Conservation (phyloP, 2,797 vertebrate genomes). For the Acanthurus tractus region DNA sequence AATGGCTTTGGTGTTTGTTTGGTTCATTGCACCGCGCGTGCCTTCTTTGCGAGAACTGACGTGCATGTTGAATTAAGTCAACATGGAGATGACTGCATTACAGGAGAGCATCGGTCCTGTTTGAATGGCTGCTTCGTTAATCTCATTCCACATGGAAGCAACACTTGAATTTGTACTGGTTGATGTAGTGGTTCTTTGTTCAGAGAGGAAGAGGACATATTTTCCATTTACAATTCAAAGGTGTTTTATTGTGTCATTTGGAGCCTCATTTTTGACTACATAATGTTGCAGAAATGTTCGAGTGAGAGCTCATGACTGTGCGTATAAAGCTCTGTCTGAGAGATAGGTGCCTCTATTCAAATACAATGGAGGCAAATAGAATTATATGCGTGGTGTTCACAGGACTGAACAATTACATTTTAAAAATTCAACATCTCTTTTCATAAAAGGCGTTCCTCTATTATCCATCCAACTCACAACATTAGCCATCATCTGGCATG, state of each 20-base stretch:
- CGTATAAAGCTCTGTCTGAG: no score
- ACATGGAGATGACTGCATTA: constrained; percentile 51
- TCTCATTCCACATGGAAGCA: constrained; percentile 51
- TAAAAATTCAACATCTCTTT: no score
- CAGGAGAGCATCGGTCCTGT: constrained; percentile 35
- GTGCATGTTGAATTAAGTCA: constrained; percentile 76
- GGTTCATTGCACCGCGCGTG: constrained; percentile 65
- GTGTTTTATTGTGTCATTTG: background rate
- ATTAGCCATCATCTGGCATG: no score
- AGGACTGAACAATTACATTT: no score
- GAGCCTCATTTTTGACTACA: background rate
- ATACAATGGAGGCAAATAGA: background rate
- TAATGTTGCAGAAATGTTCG: constrained; percentile 6
- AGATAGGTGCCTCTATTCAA: no score
- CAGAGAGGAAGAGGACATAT: background rate
- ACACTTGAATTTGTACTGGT: constrained; percentile 28
- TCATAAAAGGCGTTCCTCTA: no score
- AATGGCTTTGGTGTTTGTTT: constrained; percentile 75
- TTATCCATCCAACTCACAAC: no score
- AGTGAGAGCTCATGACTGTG: background rate
- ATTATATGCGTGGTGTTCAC: background rate
- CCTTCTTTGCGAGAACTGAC: constrained; percentile 48
- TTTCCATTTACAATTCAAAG: constrained; percentile 12
- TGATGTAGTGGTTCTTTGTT: constrained; percentile 31
- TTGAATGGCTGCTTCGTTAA: constrained; percentile 53